Evolutionary conservation across 2,797 vertebrate genomes (phyloP).

Genomic region (Chaenodraco wilsoni): DNA sequence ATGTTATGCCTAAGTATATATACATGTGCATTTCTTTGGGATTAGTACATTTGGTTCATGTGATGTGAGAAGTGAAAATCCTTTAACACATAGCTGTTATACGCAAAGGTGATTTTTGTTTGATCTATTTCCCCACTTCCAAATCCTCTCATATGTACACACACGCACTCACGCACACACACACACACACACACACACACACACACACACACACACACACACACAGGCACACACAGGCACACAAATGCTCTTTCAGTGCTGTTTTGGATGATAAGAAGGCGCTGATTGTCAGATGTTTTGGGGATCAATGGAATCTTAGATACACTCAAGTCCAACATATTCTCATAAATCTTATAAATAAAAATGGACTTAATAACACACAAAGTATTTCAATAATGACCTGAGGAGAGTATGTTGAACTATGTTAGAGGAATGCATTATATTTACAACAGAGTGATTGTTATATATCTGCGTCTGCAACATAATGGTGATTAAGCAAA

Average conservation of each 20-base stretch:
- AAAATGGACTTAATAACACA: slow-evolving; percentile 77
- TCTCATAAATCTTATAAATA: slow-evolving; percentile 84
- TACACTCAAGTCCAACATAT: slow-evolving; percentile 74
- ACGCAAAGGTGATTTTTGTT: slow-evolving; percentile 24
- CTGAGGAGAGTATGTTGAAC: slow-evolving; percentile 83
- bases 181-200: slow-evolving; percentile 22
- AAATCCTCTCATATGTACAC: slow-evolving; percentile 47
- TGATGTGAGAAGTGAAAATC: slow-evolving; percentile 33
- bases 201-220: slow-evolving; percentile 17
- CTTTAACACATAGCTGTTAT: slow-evolving; percentile 36
- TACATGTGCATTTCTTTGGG: slow-evolving; percentile 75
- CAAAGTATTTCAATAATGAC: slow-evolving; percentile 80
- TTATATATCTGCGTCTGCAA: slow-evolving; percentile 60
- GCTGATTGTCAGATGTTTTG: slow-evolving; percentile 48
- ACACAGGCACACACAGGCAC: slow-evolving; percentile 9
- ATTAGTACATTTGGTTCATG: slow-evolving; percentile 51
- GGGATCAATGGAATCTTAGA: slow-evolving; percentile 57
- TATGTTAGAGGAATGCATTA: slow-evolving; percentile 76
- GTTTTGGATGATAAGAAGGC: slow-evolving; percentile 59
- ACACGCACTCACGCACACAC: slow-evolving; percentile 27
- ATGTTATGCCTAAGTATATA: slow-evolving; percentile 57
- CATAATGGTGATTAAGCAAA: slow-evolving; percentile 60
- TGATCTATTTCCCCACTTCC: slow-evolving; percentile 24
- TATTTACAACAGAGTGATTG: slow-evolving; percentile 85
- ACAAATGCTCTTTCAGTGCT: slow-evolving; percentile 70